Evolutionary conservation across 2,797 vertebrate species (phyloP).

Genomic region (Macropodus opercularis): DNA sequence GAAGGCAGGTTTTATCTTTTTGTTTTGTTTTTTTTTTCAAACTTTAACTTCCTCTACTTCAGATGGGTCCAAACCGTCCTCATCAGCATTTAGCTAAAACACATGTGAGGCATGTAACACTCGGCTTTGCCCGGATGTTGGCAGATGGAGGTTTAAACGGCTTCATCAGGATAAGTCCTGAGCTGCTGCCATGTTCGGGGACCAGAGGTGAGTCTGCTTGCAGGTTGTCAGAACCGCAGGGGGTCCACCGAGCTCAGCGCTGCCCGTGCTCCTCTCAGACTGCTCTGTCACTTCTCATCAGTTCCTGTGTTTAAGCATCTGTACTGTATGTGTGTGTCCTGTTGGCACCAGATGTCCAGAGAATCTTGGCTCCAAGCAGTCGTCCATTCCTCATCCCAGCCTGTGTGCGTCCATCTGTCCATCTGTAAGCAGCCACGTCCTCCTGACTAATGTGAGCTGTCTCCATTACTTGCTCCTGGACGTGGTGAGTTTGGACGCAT

Average conservation of each 20-base stretch:
- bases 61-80: conserved; percentile 3
- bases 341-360: conserved; percentile 30
- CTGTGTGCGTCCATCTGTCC: conserved; percentile 22
- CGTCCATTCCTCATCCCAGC: conserved; percentile 4
- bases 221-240: conserved; percentile 17
- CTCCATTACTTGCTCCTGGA: conserved; percentile 1
- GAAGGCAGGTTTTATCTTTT: background rate
- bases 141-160: conserved; percentile 48
- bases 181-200: background rate
- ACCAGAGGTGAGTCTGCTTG: background rate
- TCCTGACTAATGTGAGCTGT: background rate
- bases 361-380: conserved; percentile 4
- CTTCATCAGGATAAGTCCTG: too few relatives aligned
- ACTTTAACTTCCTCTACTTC: background rate
- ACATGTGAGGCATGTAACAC: conserved; percentile 23
- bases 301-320: conserved; percentile 1
- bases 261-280: too few relatives aligned
- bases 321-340: conserved; percentile 9
- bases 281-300: background rate
- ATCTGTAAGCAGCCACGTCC: too few relatives aligned
- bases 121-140: conserved; percentile 13
- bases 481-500: too few relatives aligned
- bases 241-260: conserved; percentile 6
- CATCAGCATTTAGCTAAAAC: conserved; percentile 14
- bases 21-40: too few relatives aligned